phyloP scores from a whole-genome alignment of 2,888 invertebrate species.

The Eudemis profundana region DNA sequence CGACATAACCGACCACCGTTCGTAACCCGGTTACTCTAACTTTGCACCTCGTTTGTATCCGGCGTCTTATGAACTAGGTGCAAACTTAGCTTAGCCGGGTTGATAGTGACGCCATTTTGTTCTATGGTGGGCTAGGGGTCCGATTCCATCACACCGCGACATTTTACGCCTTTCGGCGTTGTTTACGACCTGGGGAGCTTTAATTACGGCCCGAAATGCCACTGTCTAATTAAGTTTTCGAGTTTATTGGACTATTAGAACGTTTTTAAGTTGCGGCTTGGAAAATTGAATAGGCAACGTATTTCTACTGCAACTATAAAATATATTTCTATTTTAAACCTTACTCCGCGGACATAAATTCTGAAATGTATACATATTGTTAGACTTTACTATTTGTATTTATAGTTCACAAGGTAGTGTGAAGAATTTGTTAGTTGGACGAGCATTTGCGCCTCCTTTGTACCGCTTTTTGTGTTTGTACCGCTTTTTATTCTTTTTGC shows the following conservation, averaged over 20 bases:
- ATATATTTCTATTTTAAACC: too few species aligned
- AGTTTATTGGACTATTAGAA: conserved; percentile 35
- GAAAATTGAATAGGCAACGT: conserved; percentile 26
- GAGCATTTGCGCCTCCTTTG: conserved; percentile 21
- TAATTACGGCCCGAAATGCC: conserved; percentile 58
- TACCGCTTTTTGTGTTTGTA: background rate
- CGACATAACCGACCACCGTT: background rate
- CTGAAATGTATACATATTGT: too few species aligned
- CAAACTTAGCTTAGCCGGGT: background rate
- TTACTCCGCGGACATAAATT: too few species aligned
- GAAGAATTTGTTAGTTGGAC: conserved; percentile 8
- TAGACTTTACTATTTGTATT: too few species aligned
- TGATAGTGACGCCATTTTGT: background rate
- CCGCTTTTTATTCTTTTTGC: too few species aligned
- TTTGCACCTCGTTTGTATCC: background rate
- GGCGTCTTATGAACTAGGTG: background rate
- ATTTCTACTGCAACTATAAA: too few species aligned
- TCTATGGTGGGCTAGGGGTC: conserved; percentile 39
- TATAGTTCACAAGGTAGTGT: conserved; percentile 24
- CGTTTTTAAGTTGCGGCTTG: conserved; percentile 45
- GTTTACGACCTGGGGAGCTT: conserved; percentile 60
- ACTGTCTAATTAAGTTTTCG: conserved; percentile 53
- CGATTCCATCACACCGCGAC: conserved; percentile 45
- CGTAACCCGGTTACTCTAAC: background rate
- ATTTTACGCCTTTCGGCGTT: conserved; percentile 54